Conservation (phyloP, 2,113 vertebrate genomes). For the Orcinus orca region DNA sequence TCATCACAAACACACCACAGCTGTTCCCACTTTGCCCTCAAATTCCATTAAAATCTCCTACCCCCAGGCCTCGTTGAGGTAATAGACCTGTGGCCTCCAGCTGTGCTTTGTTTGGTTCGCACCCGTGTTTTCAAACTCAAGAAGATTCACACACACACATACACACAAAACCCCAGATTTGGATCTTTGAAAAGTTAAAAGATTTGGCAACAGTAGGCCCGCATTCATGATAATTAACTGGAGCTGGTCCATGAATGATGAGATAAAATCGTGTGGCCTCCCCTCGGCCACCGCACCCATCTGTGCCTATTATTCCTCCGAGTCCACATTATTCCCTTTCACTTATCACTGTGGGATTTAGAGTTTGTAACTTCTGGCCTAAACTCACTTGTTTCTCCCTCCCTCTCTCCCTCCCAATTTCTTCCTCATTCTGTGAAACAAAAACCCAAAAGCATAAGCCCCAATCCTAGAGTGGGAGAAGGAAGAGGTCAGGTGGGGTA, state of each 20-base stretch:
- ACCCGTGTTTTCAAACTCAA: background rate
- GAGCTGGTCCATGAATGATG: background rate
- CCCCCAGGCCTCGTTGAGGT: background rate
- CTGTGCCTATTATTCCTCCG: background rate
- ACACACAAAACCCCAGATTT: background rate
- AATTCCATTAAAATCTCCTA: background rate
- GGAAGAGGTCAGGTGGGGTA: background rate
- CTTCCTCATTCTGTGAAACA: background rate
- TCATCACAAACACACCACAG: background rate
- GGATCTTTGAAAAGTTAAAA: background rate
- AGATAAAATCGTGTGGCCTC: background rate
- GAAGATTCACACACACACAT: background rate
- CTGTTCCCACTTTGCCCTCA: background rate
- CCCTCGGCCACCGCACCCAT: accelerated
- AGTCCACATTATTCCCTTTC: background rate
- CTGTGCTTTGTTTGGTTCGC: background rate
- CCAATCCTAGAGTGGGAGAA: background rate
- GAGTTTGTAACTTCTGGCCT: background rate
- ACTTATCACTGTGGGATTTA: background rate
- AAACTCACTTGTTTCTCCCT: background rate
- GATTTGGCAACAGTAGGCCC: background rate
- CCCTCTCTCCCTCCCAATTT: background rate
- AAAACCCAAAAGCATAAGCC: background rate
- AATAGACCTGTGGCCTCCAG: background rate
- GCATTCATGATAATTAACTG: background rate